Conservation (phyloP, 2,888 invertebrate genomes). For the Aphidius colemani region DNA sequence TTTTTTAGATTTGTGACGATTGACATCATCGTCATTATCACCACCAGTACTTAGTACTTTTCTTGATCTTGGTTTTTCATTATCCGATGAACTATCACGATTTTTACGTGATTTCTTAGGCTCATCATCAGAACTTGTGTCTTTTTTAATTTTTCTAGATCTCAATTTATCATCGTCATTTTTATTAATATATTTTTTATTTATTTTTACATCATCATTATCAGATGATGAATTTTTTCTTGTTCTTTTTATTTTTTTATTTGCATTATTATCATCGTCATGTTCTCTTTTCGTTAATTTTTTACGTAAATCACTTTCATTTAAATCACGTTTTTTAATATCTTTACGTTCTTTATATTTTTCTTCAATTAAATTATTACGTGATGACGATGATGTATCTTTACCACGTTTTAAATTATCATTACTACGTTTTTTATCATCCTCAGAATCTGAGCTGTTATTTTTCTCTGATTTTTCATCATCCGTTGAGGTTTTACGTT, state of each 20-base stretch:
- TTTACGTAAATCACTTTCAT: slow-evolving; percentile 61
- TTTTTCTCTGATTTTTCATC: slow-evolving; percentile 64
- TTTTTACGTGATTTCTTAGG: slow-evolving; percentile 67
- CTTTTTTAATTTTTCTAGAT: slow-evolving; percentile 40
- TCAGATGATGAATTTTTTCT: slow-evolving; percentile 54
- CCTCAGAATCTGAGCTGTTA: slow-evolving; percentile 65
- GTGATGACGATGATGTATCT: slow-evolving; percentile 39
- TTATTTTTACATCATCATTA: slow-evolving; percentile 49
- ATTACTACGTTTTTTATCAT: slow-evolving; percentile 48
- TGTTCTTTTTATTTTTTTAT: slow-evolving; percentile 43
- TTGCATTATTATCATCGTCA: slow-evolving; percentile 57
- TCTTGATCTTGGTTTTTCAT: slow-evolving; percentile 64
- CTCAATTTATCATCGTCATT: slow-evolving; percentile 59
- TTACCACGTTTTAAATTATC: slow-evolving; percentile 48
- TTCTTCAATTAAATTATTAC: slow-evolving; percentile 52
- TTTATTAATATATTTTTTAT: slow-evolving; percentile 46
- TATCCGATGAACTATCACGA: slow-evolving; percentile 66
- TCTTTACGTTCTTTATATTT: slow-evolving; percentile 60
- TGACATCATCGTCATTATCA: slow-evolving; percentile 46
- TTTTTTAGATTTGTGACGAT: slow-evolving; percentile 48
- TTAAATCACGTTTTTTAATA: slow-evolving; percentile 53
- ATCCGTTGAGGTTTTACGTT: slow-evolving; percentile 56
- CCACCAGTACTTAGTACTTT: slow-evolving; percentile 55
- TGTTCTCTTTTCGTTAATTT: slow-evolving; percentile 53
- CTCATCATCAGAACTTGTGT: slow-evolving; percentile 63